Evolutionary conservation across 2,797 vertebrate species (phyloP).

Genomic region (Trachurus trachurus): DNA sequence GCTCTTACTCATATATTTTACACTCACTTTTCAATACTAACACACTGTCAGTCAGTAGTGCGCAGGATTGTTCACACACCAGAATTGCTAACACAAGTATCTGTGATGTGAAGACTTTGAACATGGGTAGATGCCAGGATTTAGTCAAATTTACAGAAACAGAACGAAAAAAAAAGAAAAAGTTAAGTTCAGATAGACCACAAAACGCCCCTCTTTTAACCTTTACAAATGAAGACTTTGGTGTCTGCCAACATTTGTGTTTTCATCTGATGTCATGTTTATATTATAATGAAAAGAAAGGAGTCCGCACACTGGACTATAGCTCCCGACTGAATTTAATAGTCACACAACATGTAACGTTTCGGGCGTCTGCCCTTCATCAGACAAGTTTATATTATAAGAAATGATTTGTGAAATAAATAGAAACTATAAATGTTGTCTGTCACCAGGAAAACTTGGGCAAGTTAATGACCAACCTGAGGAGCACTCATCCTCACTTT

Average conservation of each 20-base stretch:
- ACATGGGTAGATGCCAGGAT: too few species aligned
- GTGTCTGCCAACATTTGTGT: not conserved
- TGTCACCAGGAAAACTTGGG: conserved; percentile 80
- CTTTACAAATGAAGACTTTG: not conserved
- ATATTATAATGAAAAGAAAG: too few species aligned
- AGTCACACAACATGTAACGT: too few species aligned
- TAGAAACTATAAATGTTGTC: not conserved
- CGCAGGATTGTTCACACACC: not conserved
- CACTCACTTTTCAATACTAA: not conserved
- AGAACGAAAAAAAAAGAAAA: not conserved
- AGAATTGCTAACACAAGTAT: not conserved
- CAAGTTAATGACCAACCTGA: conserved; percentile 93
- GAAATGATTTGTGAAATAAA: not conserved
- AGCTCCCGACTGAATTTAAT: too few species aligned
- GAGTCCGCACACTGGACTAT: too few species aligned
- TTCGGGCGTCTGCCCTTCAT: too few species aligned
- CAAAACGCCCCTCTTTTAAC: too few species aligned
- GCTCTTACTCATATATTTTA: not conserved
- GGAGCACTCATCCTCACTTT: conserved; percentile 94
- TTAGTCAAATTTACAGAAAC: not conserved
- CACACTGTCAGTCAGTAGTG: not conserved
- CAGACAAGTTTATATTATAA: not conserved
- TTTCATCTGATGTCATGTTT: not conserved
- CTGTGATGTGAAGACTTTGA: not conserved
- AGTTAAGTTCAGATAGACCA: not conserved